Base-by-base conservation (phyloP, 2,797 vertebrate genomes). In the Sebastes kiyomatsui region DNA sequence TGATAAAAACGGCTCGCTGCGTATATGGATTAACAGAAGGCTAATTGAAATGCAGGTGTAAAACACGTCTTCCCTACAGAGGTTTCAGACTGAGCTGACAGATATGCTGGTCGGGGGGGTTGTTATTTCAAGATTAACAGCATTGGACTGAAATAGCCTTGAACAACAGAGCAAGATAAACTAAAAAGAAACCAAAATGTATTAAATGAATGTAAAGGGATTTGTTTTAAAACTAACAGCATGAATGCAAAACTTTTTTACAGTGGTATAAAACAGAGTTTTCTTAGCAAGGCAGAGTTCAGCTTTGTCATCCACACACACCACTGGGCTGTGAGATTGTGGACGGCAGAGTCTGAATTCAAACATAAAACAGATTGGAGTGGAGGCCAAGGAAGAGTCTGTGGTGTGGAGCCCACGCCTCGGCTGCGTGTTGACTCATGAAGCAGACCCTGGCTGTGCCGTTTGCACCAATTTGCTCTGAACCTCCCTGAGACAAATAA, bases 391-490 rank as follows among this genome's bases (percentile, higher is more conserved):
- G 68, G 42, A 23, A 79, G 82, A 18, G 60, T 85, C 73, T 87
- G 86, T 70, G 80, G 88, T 83, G 88, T 61, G 80, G 77, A 91
- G 85, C 82, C 83, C 81, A 92, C 58, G 80, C 83, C 89, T 90
- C 87, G 74, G 90, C 91, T 88, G 87, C 70, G 23, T 83, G 88
- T 91, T 88, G 90, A 90, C 91, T 93, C 81, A 83, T 87, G 91
- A 87, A 88, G 88, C 83, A 79, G 88, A 92, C 88, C 85, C 88
- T 88, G 86, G 79, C 90, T 92, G 90, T 79, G 92, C 81, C 75
- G 85, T 92, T 91, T 92, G 87, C 85, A 88, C 91, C 93, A 95
- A 93, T 94, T 94, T 95, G 85, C 91, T 90, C 80, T 61, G 82
- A 93, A 92, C 83, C 82, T 94, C 84, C 75, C 86, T 71, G 85